Base-by-base conservation (phyloP, 2,888 invertebrate species). In the Macrosiphum euphorbiae region DNA sequence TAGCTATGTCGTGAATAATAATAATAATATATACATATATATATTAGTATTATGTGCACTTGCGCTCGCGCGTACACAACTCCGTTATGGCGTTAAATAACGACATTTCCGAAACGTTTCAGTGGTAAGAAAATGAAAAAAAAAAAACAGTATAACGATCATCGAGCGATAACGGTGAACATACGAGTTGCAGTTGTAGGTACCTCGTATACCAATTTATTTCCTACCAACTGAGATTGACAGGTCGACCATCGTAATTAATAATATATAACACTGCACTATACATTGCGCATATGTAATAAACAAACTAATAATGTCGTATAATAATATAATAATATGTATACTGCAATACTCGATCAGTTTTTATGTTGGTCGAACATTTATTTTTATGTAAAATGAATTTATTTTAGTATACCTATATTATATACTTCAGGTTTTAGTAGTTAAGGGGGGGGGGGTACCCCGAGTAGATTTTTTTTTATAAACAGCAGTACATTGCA, bases 1-100 rank as follows among this genome's bases (percentile, higher is more conserved):
- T 41, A 47, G 13, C 44, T 28, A 2, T 16, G 47, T 86, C 28
- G 28, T 44, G 86, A 78, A 78, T 78, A 78, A 35, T 78, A 78
- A 67, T 67, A 67, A 88, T 4, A 55, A 88, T 41, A 55, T 58
- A 58, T 35, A 58, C 52, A 28, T 88, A 78, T 88, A 78, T 88
- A 78, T 20, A 78, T 55, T 55, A 5, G 16, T 61, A 67, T 67
- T 13, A 35, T 26, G 78, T 35, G 20, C 20, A 35, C 78, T 78
- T 78, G 35, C 78, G 7, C 41, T 35, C 88, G 35, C 52, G 88
- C 88, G 88, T 55, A 84, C 91, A 35, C 86, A 58, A 86, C 35
- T 86, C 91, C 91, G 91, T 91, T 91, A 91, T 24, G 47, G 2
- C 86, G 86, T 86, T 44, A 47, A 50, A 58, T 16, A 91, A 61